A percentile compares a stretch with the other conserved stretches of the same genome.
These are phyloP conservation scores for Zosterops japonicus DNA, from an alignment of 2,113 vertebrate genomes.

Conservation along the genomic window DNA sequence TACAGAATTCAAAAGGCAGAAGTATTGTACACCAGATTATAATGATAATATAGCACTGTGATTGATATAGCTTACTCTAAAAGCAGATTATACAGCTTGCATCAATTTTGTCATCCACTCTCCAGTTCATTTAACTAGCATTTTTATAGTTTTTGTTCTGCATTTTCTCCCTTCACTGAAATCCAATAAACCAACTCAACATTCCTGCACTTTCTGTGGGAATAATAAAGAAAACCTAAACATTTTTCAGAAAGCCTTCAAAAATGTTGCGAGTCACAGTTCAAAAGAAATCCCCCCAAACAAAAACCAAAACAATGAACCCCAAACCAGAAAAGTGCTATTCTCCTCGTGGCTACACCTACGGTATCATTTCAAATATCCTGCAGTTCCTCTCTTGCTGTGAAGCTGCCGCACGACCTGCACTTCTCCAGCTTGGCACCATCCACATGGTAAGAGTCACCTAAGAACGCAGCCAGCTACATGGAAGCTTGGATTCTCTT, in stretches of 20 bases:
- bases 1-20: slow-evolving; percentile 65
- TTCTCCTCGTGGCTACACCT: slow-evolving; percentile 53
- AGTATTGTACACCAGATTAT: slow-evolving; percentile 61
- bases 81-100: slow-evolving; percentile 69
- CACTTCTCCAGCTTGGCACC: slow-evolving; percentile 34
- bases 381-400: slow-evolving; percentile 44
- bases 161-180: slow-evolving; percentile 44
- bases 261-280: slow-evolving; percentile 59
- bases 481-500: slow-evolving; percentile 6
- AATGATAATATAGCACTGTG: slow-evolving; percentile 53
- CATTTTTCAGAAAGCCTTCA: slow-evolving; percentile 34
- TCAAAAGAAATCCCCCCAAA: slow-evolving; percentile 29
- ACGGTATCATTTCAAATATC: not conserved
- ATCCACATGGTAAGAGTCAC: not conserved
- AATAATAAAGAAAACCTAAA: slow-evolving; percentile 45
- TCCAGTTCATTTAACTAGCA: not conserved
- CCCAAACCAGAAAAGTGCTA: slow-evolving; percentile 66
- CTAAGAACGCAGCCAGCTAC: not conserved
- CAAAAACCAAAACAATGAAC: not conserved
- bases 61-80: slow-evolving; percentile 54
- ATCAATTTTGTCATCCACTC: slow-evolving; percentile 2
- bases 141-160: slow-evolving; percentile 12
- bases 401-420: slow-evolving; percentile 44
- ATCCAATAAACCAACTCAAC: slow-evolving; percentile 47
- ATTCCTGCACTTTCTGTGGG: slow-evolving; percentile 32